Percentiles rank a stretch among this genome's conserved stretches.
Evolutionary conservation across 2,797 vertebrate species (phyloP).

Genomic region (Pantherophis alleghaniensis): DNA sequence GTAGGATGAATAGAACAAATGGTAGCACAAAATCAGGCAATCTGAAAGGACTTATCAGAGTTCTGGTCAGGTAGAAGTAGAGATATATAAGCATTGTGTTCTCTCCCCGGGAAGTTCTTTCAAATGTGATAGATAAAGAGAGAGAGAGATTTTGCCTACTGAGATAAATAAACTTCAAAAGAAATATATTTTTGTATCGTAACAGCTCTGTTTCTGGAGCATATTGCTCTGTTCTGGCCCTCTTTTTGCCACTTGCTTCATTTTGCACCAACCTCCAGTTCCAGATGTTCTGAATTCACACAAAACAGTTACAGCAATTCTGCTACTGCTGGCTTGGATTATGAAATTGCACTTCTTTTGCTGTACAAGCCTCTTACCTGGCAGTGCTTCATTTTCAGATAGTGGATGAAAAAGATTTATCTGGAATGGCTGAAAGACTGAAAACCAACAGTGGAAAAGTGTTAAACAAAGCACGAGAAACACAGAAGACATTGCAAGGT

Average conservation of each 20-base stretch:
- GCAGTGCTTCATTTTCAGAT: slow-evolving; percentile 71
- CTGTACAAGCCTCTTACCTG: slow-evolving; percentile 5
- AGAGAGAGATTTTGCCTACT: neutral
- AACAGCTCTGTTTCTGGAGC: neutral
- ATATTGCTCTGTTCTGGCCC: neutral
- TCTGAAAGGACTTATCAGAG: neutral
- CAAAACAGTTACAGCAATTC: neutral
- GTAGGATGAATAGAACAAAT: neutral
- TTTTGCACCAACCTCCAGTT: neutral
- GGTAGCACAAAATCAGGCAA: neutral
- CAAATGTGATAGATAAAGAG: neutral
- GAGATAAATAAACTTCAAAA: neutral
- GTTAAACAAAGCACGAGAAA: slow-evolving; percentile 68
- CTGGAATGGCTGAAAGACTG: slow-evolving; percentile 78
- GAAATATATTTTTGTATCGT: neutral
- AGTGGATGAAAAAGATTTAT: slow-evolving; percentile 79
- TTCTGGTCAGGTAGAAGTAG: neutral
- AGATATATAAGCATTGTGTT: neutral
- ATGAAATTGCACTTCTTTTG: slow-evolving; percentile 11
- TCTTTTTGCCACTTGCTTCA: neutral
- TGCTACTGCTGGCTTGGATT: neutral
- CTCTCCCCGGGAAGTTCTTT: neutral
- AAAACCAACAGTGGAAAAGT: slow-evolving; percentile 73
- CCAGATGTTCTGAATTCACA: neutral
- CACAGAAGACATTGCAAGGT: slow-evolving; percentile 78